A percentile compares a stretch with the other conserved stretches of the same genome.
These are phyloP conservation scores for Aphelocoma californica DNA, from an alignment of 2,797 vertebrate species.

Conservation along the genomic window DNA sequence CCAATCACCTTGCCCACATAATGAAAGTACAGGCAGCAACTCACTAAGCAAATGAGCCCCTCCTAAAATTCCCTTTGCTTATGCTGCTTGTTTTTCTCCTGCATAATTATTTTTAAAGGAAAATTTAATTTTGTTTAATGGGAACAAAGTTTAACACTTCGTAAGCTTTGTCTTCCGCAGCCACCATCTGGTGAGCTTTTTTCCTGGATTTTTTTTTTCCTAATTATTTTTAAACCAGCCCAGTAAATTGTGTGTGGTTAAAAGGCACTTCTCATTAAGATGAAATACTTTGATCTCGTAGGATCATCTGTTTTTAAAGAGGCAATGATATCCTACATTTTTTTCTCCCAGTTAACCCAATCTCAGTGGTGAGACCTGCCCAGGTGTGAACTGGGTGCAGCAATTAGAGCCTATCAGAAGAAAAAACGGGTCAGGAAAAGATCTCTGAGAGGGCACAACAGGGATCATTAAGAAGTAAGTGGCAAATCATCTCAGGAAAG, in stretches of 20 bases:
- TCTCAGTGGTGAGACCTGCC: not conserved
- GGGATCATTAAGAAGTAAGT: not conserved
- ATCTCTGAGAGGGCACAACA: not conserved
- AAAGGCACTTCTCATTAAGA: constrained; percentile 14
- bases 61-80: constrained; percentile 20
- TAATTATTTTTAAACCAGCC: constrained; percentile 38
- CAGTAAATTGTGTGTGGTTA: constrained; percentile 21
- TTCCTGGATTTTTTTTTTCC: not conserved
- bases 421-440: not conserved
- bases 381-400: not conserved
- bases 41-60: not conserved
- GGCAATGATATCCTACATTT: not conserved
- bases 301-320: constrained; percentile 35
- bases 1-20: not conserved
- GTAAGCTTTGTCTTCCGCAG: constrained; percentile 4
- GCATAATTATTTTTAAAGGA: constrained; percentile 36
- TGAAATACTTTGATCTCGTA: constrained; percentile 12
- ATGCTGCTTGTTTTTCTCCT: not conserved
- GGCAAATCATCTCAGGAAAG: not conserved
- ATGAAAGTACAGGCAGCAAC: not conserved
- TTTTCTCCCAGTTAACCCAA: not conserved
- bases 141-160: constrained; percentile 44
- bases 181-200: constrained; percentile 1
- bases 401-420: not conserved
- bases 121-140: constrained; percentile 49